These are phyloP conservation scores for Zelostemma sp. DNA, from an alignment of 1,140 invertebrate genomes.

Conservation along the genomic window DNA sequence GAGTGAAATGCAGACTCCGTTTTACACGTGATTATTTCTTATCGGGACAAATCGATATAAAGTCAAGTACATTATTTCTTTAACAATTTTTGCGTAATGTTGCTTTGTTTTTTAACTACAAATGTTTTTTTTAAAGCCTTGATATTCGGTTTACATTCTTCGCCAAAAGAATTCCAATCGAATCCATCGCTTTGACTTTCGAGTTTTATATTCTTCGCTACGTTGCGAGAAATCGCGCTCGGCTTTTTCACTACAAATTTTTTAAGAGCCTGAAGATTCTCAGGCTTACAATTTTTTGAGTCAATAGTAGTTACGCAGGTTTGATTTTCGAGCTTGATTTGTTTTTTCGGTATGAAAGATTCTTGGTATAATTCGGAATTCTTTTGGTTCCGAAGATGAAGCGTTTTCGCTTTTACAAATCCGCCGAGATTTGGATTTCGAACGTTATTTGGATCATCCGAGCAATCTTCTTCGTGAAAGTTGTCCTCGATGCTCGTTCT, in stretches of 20 bases:
- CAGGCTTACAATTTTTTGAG: background rate
- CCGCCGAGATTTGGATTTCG: background rate
- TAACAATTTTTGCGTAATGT: slow-evolving; percentile 8
- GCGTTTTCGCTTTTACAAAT: slow-evolving; percentile 5
- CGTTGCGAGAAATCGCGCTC: slow-evolving; percentile 40
- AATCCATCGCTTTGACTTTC: slow-evolving; percentile 12
- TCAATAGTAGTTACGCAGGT: background rate
- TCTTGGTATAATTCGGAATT: slow-evolving; percentile 9
- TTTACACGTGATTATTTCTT: background rate
- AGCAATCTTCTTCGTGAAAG: background rate
- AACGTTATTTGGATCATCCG: background rate
- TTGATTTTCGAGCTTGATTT: background rate
- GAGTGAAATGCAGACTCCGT: background rate
- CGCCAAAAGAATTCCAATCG: background rate
- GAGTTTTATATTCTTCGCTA: slow-evolving; percentile 19
- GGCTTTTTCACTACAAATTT: slow-evolving; percentile 46
- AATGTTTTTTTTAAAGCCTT: slow-evolving; percentile 7
- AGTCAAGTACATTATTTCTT: background rate
- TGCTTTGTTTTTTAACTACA: slow-evolving; percentile 16
- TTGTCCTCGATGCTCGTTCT: too few species aligned
- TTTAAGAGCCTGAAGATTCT: slow-evolving; percentile 5
- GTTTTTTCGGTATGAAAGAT: background rate
- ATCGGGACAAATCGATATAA: too few species aligned
- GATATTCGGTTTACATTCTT: background rate
- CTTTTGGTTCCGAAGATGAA: background rate